Conservation (phyloP, 2,797 vertebrate genomes). For the Chelon labrosus region DNA sequence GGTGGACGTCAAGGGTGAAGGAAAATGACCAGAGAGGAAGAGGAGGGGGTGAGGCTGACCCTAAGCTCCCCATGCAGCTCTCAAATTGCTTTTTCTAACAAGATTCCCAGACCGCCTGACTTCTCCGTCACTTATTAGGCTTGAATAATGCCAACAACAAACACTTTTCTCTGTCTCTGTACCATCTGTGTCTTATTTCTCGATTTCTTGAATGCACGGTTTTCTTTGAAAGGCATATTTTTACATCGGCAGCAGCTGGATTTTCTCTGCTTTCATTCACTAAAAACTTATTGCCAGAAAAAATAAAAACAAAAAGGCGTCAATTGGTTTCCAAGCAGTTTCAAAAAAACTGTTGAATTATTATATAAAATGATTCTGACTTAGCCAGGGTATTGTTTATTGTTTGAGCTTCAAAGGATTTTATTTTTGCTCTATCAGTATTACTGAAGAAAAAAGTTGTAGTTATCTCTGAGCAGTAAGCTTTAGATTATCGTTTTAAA, state of each 20-base stretch:
- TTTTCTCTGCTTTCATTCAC: no score
- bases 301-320: no score
- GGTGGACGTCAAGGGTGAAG: not conserved
- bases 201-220: no score
- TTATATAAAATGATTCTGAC: not conserved
- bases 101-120: constrained; percentile 26
- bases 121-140: constrained; percentile 21
- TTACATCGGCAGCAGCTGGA: no score
- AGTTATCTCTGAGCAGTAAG: not conserved
- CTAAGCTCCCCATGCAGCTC: constrained; percentile 24
- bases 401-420: not conserved
- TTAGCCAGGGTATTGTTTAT: not conserved
- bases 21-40: constrained; percentile 11
- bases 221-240: no score
- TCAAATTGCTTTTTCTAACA: constrained; percentile 44
- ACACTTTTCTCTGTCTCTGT: no score
- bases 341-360: not conserved
- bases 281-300: not conserved
- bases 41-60: constrained; percentile 32
- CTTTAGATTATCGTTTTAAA: no score
- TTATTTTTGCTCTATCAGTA: not conserved
- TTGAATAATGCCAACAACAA: no score
- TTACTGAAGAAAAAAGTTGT: not conserved
- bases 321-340: not conserved
- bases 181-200: no score